Conservation (phyloP, 2,113 vertebrate genomes). For the Acanthisitta chloris region DNA sequence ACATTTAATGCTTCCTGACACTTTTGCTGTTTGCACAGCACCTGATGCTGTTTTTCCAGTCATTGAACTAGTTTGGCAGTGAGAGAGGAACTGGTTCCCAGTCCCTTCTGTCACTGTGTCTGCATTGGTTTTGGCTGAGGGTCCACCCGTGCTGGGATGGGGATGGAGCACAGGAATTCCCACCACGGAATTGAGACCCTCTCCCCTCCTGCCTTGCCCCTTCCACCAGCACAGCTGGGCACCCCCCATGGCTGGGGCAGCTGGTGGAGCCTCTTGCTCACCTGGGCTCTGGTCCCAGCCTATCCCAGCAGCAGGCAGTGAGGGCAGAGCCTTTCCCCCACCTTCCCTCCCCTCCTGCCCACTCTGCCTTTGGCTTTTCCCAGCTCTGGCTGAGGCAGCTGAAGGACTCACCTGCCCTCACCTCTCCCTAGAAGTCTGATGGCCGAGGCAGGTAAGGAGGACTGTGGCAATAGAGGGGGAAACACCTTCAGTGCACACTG, state of each 20-base stretch:
- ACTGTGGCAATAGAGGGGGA: too few species aligned
- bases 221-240: neutral
- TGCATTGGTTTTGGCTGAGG: rapidly evolving
- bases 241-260: neutral
- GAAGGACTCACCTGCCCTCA: rapidly evolving
- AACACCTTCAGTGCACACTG: rapidly evolving
- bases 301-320: neutral
- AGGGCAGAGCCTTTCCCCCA: neutral
- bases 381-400: neutral
- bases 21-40: neutral
- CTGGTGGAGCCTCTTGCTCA: too few species aligned
- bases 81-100: neutral
- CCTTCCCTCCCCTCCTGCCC: neutral
- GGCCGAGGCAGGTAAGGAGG: neutral
- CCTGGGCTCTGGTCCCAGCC: neutral
- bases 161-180: neutral
- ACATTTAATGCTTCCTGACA: rapidly evolving
- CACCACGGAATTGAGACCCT: rapidly evolving
- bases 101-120: neutral
- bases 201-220: neutral
- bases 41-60: neutral
- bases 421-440: neutral
- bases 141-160: neutral
- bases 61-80: neutral
- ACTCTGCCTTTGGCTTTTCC: neutral